Evolutionary conservation across 2,888 invertebrate species (phyloP).

Genomic region (Pseudococcus viburni): DNA sequence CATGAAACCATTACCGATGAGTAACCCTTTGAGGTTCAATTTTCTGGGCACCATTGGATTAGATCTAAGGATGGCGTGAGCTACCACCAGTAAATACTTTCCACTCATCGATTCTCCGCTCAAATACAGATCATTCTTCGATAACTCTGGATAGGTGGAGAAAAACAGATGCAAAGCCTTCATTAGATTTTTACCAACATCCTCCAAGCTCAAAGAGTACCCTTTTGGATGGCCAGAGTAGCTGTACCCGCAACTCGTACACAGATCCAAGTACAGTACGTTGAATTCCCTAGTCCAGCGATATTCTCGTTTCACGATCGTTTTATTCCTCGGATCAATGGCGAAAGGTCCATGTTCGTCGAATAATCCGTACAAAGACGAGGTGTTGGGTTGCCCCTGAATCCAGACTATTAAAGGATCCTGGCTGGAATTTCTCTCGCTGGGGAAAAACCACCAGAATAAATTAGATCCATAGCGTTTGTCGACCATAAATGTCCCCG

Average conservation of each 20-base stretch:
- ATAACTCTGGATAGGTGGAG: background rate
- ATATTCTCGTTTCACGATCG: background rate
- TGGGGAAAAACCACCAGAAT: slow-evolving; percentile 75
- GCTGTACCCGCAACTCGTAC: slow-evolving; percentile 26
- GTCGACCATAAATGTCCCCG: slow-evolving; percentile 78
- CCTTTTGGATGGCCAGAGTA: slow-evolving; percentile 20
- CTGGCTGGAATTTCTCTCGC: slow-evolving; percentile 72
- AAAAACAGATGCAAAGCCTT: slow-evolving; percentile 32
- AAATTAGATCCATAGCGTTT: slow-evolving; percentile 73
- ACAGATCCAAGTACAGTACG: slow-evolving; percentile 39
- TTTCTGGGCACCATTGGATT: background rate
- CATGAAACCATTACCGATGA: slow-evolving; percentile 56
- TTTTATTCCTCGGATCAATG: background rate
- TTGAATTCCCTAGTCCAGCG: slow-evolving; percentile 50
- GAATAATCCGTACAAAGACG: slow-evolving; percentile 47
- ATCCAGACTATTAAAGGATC: slow-evolving; percentile 54
- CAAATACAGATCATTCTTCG: background rate
- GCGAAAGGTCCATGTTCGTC: slow-evolving; percentile 40
- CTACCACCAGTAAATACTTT: slow-evolving; percentile 18
- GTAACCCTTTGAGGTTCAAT: slow-evolving; percentile 17
- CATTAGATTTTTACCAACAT: background rate
- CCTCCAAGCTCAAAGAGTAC: background rate
- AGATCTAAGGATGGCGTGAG: background rate
- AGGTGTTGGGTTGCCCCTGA: slow-evolving; percentile 23
- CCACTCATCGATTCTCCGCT: slow-evolving; percentile 51